These are phyloP conservation scores for Andrena camellia DNA, from an alignment of 2,888 invertebrate genomes.

Conservation along the genomic window DNA sequence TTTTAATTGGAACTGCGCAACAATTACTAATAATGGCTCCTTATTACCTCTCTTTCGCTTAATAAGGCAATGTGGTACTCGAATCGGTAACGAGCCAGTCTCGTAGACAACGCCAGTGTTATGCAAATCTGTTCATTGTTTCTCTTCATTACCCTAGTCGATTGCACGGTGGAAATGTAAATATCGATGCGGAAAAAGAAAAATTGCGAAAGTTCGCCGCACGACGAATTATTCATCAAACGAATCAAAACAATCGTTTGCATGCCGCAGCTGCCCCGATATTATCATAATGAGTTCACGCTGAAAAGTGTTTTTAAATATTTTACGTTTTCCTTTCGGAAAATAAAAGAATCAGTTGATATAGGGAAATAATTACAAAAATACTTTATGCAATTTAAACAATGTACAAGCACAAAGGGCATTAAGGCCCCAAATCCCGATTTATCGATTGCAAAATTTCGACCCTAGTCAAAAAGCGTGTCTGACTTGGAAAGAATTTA, in stretches of 20 bases:
- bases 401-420: too few relatives aligned
- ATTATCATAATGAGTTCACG: too few relatives aligned
- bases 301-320: too few relatives aligned
- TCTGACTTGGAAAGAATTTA: too few relatives aligned
- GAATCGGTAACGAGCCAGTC: slow-evolving; percentile 31
- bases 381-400: too few relatives aligned
- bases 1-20: slow-evolving; percentile 36
- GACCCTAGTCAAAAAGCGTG: too few relatives aligned
- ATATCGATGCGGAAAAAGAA: slow-evolving; percentile 19
- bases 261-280: background rate
- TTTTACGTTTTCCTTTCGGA: too few relatives aligned
- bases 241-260: background rate
- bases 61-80: slow-evolving; percentile 39
- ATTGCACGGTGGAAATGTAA: slow-evolving; percentile 36
- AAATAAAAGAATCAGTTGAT: too few relatives aligned
- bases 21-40: slow-evolving; percentile 26
- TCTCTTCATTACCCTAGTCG: slow-evolving; percentile 31
- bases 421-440: too few relatives aligned
- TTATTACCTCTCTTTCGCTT: slow-evolving; percentile 31
- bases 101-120: slow-evolving; percentile 37
- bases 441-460: too few relatives aligned
- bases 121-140: slow-evolving; percentile 46
- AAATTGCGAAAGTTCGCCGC: background rate
- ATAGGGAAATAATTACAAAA: too few relatives aligned
- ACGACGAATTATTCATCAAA: slow-evolving; percentile 11